Base-by-base conservation (phyloP, 2,113 vertebrate genomes). In the Labeo rohita region DNA sequence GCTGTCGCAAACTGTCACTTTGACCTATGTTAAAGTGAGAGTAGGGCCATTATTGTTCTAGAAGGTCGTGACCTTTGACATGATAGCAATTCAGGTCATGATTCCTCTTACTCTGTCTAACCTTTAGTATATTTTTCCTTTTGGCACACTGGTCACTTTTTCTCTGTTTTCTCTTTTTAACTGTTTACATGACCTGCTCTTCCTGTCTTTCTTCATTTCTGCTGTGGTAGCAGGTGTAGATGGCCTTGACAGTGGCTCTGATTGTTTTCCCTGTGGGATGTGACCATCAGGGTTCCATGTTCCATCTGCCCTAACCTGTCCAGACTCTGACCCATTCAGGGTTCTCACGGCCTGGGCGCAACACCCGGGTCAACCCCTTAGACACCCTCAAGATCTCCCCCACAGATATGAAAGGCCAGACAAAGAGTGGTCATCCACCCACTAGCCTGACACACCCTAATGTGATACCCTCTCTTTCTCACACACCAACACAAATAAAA, bases 311-410 rank as follows among this genome's bases (percentile, higher is more conserved):
- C 80, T 70, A 68, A 70, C 80, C 47, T 50, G 63, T 82, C 47
- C 47, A 13, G 80, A 70, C 28, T 52, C 23, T 36, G 80, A 70
- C 80, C 45, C 28, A 82, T n/a, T 23, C 15, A 8, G 80, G 63
- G 63, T 82, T 82, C 80, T 70, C 80, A 82, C 28, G 47, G 28
- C 80, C 80, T 82, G 47, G 80, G 23, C 13, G 8, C 74, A 77
- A 10, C 63, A 68, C 45, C 23, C 1, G 28, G 63, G 80, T 70
- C 80, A 82, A 49, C 12, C 59, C 63, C 23, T 70, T 52, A 52
- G 63, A 68, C 47, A 68, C 61, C 28, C 61, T 2, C 5, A 82
- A 50, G 43, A 77, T 54, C 49, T 74, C 75, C 75, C 28, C 75
- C 1, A 28, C 12, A 52, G 11, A 80, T 61, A 47, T 63, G 43